These are phyloP conservation scores for Circaetus gallicus DNA, from an alignment of 2,113 vertebrate species.

Conservation along the genomic window DNA sequence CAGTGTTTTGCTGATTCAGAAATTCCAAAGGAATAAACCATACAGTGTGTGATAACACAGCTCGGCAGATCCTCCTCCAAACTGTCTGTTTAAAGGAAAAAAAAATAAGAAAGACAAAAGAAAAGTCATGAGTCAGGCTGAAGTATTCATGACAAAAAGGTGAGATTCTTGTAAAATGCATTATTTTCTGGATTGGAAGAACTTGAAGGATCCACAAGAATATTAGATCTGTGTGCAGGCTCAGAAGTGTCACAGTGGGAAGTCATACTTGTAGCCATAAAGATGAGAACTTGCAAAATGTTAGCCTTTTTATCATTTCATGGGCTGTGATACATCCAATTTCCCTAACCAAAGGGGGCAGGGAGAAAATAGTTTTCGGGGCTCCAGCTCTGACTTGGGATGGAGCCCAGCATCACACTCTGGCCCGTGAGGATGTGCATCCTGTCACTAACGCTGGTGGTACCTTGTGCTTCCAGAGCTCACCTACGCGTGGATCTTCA, in stretches of 20 bases:
- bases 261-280: neutral
- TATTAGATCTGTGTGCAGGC: fast-evolving
- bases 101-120: neutral
- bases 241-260: neutral
- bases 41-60: neutral
- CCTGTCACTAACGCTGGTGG: neutral
- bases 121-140: neutral
- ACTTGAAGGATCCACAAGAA: neutral
- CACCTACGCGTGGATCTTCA: conserved; percentile 97
- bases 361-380: neutral
- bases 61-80: neutral
- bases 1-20: neutral
- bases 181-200: neutral
- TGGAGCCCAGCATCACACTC: neutral
- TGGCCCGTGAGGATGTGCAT: fast-evolving
- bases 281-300: neutral
- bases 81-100: neutral
- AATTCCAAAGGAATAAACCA: neutral
- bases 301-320: fast-evolving
- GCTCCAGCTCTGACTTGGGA: neutral
- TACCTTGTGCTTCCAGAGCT: conserved; percentile 79
- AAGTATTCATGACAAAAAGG: neutral
- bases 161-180: neutral
- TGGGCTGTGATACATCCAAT: fast-evolving
- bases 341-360: neutral